These are phyloP conservation scores for Drosophila limbata DNA, from an alignment of 2,888 invertebrate species.

Conservation along the genomic window DNA sequence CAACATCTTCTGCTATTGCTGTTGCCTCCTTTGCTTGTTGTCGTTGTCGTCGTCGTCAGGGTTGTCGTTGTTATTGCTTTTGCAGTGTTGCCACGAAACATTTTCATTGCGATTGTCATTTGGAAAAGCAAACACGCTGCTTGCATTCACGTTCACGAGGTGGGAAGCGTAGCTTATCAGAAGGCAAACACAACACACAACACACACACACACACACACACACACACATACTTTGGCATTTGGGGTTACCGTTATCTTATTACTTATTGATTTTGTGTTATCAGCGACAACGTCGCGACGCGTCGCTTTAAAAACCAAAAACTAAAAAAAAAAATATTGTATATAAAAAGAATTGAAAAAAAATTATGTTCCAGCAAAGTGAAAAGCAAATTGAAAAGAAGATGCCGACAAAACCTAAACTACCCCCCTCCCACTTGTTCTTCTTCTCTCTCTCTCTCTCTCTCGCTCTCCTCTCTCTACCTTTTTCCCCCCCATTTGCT, in stretches of 20 bases:
- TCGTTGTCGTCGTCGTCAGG: slow-evolving; percentile 5
- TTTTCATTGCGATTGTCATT: slow-evolving; percentile 63
- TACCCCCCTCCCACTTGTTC: neutral
- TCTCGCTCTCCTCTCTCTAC: neutral
- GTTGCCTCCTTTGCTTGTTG: neutral
- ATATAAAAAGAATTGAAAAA: slow-evolving; percentile 25
- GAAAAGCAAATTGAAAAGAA: slow-evolving; percentile 67
- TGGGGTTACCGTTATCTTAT: slow-evolving; percentile 77
- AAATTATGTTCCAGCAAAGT: slow-evolving; percentile 46
- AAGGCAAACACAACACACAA: slow-evolving; percentile 43
- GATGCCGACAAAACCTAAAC: slow-evolving; percentile 54
- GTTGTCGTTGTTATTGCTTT: slow-evolving; percentile 15
- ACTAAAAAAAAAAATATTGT: slow-evolving; percentile 12
- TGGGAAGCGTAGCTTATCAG: slow-evolving; percentile 52
- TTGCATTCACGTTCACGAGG: slow-evolving; percentile 45
- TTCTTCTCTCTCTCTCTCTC: neutral
- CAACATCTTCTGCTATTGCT: slow-evolving; percentile 18
- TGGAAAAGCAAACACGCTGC: slow-evolving; percentile 29
- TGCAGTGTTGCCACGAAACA: slow-evolving; percentile 43
- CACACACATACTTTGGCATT: slow-evolving; percentile 37
- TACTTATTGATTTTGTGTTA: slow-evolving; percentile 76
- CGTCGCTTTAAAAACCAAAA: slow-evolving; percentile 31
- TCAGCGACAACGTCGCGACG: slow-evolving; percentile 54
- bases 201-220: slow-evolving; percentile 26
- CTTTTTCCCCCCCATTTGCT: neutral